Base-by-base conservation (phyloP, 2,113 vertebrate genomes). In the Aix galericulata region DNA sequence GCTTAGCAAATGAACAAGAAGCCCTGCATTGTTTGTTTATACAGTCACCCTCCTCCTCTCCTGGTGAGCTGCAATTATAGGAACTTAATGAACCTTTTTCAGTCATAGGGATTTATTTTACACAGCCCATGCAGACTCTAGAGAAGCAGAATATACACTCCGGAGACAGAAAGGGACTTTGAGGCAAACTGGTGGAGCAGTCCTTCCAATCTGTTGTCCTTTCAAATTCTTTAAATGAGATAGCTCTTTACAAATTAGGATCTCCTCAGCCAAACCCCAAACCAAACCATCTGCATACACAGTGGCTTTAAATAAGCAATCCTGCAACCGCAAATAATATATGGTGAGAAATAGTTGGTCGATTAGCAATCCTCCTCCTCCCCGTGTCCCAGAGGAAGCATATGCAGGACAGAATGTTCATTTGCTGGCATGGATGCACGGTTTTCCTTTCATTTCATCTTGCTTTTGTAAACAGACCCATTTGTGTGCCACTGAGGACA, bases 321-420 rank as follows among this genome's bases (percentile, higher is more conserved):
- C 34, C 84, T 67, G 32, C 38, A 38, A 44, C n/a, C 11, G 1
- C 74, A 46, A 21, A 69, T 44, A 25, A 20, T 26, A 6, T 1
- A 64, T 14, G 60, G 52, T 53, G 87, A 95, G 82, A n/a, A 94
- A 12, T 77, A 92, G 84, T 91, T 82, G 89, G 25, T 71, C 42
- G 10, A 60, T 81, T 21, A 40, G 21, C 55, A 91, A 17, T 34
- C 71, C 68, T 84, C 25, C 69, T 81, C 53, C 69, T 91, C 55
- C 71, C 83, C 1, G 0, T 3, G 60, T 86, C 76, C 84, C 63
- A 0, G 36, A 67, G 92, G 90, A 77, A 40, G 44, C 6, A 0
- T 50, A 68, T 67, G 44, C 82, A 86, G 94, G 79, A 94, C 88
- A 83, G 63, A 86, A 71, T 0, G 1, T 90, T 91, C 87, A 74